phyloP scores from a whole-genome alignment of 2,113 vertebrate species.

The Brachirus orientalis region DNA sequence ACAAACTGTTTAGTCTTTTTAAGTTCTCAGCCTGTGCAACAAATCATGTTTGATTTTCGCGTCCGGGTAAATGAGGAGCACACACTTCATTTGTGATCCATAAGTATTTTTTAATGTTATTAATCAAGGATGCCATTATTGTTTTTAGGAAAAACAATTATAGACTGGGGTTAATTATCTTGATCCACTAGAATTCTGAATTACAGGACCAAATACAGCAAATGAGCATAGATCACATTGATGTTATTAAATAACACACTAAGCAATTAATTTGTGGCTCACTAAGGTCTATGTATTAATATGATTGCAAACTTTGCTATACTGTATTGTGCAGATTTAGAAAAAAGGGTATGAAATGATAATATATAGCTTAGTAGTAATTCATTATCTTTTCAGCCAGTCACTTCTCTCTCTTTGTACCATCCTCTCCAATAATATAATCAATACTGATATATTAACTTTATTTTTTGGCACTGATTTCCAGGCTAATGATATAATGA shows the following conservation, averaged over 20 bases:
- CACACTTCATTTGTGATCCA: background rate
- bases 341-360: too few relatives aligned
- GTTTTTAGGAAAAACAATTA: constrained; percentile 2
- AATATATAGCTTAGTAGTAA: too few relatives aligned
- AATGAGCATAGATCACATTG: constrained; percentile 8
- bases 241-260: constrained; percentile 10
- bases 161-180: background rate
- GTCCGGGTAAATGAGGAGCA: constrained; percentile 26
- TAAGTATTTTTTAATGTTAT: background rate
- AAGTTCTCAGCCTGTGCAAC: constrained; percentile 17
- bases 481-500: background rate
- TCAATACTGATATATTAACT: too few relatives aligned
- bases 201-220: background rate
- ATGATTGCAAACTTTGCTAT: background rate
- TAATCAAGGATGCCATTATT: background rate
- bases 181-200: background rate
- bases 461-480: background rate
- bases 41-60: constrained; percentile 15
- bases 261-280: background rate
- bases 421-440: too few relatives aligned
- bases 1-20: constrained; percentile 40
- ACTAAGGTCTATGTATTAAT: background rate
- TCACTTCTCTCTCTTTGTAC: too few relatives aligned
- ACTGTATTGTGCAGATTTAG: too few relatives aligned
- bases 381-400: too few relatives aligned